Conservation (phyloP, 2,797 vertebrate species). For the Sebastes kiyomatsui region DNA sequence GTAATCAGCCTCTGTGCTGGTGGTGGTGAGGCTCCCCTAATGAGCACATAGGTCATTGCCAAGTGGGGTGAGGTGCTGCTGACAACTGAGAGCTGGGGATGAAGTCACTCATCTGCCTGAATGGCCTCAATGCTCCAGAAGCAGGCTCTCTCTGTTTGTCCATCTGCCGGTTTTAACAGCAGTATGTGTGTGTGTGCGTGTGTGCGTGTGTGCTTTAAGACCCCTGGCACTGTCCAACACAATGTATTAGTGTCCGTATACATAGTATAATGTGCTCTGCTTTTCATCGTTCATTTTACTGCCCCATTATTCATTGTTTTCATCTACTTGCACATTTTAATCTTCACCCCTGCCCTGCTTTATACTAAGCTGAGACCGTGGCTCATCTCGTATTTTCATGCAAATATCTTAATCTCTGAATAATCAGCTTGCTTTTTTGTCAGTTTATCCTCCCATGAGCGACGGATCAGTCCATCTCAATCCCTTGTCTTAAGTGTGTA, state of each 20-base stretch:
- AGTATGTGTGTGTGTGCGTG: background rate
- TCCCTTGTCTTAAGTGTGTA: constrained; percentile 70
- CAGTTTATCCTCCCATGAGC: constrained; percentile 70
- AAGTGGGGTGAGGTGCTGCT: constrained; percentile 68
- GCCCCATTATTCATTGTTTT: constrained; percentile 58
- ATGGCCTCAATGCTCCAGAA: constrained; percentile 60
- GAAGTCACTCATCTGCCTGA: constrained; percentile 62
- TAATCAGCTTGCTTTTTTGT: constrained; percentile 77
- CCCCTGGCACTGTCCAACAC: constrained; percentile 28
- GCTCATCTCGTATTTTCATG: constrained; percentile 74
- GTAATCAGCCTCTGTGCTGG: constrained; percentile 34
- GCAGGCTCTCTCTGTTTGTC: constrained; percentile 54
- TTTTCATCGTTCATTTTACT: constrained; percentile 31
- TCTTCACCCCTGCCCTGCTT: constrained; percentile 50
- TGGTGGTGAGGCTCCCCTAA: constrained; percentile 41
- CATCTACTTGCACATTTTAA: constrained; percentile 49
- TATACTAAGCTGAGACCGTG: constrained; percentile 44
- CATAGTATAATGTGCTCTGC: constrained; percentile 15
- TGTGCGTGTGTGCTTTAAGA: constrained; percentile 20
- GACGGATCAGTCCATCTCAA: constrained; percentile 61
- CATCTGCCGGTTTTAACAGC: constrained; percentile 57
- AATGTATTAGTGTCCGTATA: constrained; percentile 32
- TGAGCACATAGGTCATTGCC: constrained; percentile 52
- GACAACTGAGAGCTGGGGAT: constrained; percentile 56
- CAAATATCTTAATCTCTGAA: constrained; percentile 81